These are phyloP conservation scores for Brienomyrus brachyistius DNA, from an alignment of 2,113 vertebrate species.

Conservation along the genomic window DNA sequence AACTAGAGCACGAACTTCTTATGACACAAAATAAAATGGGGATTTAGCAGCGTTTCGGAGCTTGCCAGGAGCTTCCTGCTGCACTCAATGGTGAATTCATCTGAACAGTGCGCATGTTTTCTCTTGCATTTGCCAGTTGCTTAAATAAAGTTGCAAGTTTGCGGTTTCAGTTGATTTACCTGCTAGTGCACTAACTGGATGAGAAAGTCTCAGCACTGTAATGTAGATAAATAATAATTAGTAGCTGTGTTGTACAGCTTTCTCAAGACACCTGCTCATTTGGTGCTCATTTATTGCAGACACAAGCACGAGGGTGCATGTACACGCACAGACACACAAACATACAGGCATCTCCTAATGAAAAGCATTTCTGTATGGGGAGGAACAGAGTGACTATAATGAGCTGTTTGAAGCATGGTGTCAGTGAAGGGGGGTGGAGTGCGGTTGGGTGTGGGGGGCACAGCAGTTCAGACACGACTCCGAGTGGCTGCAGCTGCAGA, in stretches of 20 bases:
- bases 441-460: conserved; percentile 61
- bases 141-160: not conserved
- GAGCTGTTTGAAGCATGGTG: conserved; percentile 64
- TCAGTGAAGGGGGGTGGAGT: conserved; percentile 44
- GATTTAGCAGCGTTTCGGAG: not conserved
- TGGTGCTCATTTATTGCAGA: not conserved
- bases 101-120: not conserved
- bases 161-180: not conserved
- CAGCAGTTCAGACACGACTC: conserved; percentile 79
- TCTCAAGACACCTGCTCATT: not conserved
- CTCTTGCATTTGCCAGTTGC: not conserved
- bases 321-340: not conserved
- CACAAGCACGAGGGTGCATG: not conserved
- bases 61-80: not conserved
- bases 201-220: not conserved
- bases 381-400: conserved; percentile 59
- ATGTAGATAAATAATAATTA: not conserved
- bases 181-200: not conserved
- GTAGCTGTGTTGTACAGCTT: not conserved
- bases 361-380: conserved; percentile 38
- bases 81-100: not conserved
- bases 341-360: not conserved
- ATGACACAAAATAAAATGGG: not conserved
- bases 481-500: conserved; percentile 74
- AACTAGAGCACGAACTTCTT: not conserved